Base-by-base conservation (phyloP, 92 coral and sea anemone genomes). In the Epizoanthus stellaris region DNA sequence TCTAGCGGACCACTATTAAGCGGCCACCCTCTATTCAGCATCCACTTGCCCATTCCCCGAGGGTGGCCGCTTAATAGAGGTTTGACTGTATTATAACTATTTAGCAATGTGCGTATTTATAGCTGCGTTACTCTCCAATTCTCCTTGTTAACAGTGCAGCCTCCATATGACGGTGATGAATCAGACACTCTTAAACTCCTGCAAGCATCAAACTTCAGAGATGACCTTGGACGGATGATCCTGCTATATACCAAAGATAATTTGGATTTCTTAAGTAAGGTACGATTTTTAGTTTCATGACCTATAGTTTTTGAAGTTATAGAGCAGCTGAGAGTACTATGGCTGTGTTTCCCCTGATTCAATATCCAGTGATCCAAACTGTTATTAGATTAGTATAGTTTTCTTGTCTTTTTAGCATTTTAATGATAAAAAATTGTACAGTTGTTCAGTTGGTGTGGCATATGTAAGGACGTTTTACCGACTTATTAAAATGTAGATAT, bases 181-280 rank as follows among this genome's bases (percentile, higher is more conserved):
- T 79, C 72, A 17, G 36, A 30, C 53, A 42, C 54, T 2, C 83
- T 79, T 20, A 21, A 43, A 10, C 15, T 52, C 40, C 60, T 79
- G 65, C 71, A 63, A 79, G 42, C 72, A 64, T 79, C 83, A 45
- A 79, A 79, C 17, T 79, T 79, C 67, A 20, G 52, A 62, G 83
- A 79, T 20, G 20, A 45, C 43, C 14, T 12, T 21, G 83, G 83
- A 11, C 23, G 72, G 30, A 23, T 79, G 60, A 64, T 93, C 56
- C 87, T 97, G 34, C 82, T 97, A 38, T 97, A 95, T 70, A 91
- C 89, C 21, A 88, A 87, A 14, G 95, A 97, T 58, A 98, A 97
- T 60, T 73, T 89, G 57, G 85, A 76, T 47, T 92, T 92, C 56
- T 12, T 96, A 23, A 87, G 90, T 36, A 85, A 94, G 95, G 98